Percentiles rank a stretch among this genome's conserved stretches.
Evolutionary conservation across 37 sponge, comb jelly and placozoan species (phyloP).

Genomic region (Corticium candelabrum): DNA sequence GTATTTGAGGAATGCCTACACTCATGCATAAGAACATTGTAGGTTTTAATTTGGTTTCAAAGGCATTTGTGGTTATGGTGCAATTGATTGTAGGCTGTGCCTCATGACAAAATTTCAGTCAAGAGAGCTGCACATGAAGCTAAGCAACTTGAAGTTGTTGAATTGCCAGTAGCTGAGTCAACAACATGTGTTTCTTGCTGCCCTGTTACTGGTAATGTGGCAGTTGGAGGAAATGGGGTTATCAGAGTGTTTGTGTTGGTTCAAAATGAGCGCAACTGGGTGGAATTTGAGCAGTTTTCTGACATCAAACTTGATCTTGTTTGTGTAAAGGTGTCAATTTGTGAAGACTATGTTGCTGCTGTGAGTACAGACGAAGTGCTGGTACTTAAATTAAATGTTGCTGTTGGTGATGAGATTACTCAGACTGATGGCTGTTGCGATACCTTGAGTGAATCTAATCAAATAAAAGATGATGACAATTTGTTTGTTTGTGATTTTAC

Average conservation of each 20-base stretch:
- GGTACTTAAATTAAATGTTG: not conserved
- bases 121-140: too few relatives aligned
- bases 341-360: not conserved
- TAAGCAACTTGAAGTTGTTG: not conserved
- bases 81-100: too few relatives aligned
- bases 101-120: too few relatives aligned
- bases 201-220: not conserved
- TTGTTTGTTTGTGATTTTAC: constrained; percentile 1
- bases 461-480: not conserved
- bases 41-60: too few relatives aligned
- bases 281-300: not conserved
- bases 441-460: not conserved
- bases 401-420: not conserved
- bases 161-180: not conserved
- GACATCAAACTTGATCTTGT: not conserved
- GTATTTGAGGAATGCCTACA: too few relatives aligned
- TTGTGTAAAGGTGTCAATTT: not conserved
- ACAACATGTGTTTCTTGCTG: not conserved
- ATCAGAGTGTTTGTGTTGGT: not conserved
- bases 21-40: too few relatives aligned
- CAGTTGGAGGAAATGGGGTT: not conserved
- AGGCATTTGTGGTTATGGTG: too few relatives aligned
- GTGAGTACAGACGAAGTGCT: not conserved
- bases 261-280: not conserved
- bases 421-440: too few relatives aligned